A percentile compares a stretch with the other conserved stretches of the same genome.
Conservation (phyloP, 2,888 invertebrate species). For the Congeria kusceri region DNA sequence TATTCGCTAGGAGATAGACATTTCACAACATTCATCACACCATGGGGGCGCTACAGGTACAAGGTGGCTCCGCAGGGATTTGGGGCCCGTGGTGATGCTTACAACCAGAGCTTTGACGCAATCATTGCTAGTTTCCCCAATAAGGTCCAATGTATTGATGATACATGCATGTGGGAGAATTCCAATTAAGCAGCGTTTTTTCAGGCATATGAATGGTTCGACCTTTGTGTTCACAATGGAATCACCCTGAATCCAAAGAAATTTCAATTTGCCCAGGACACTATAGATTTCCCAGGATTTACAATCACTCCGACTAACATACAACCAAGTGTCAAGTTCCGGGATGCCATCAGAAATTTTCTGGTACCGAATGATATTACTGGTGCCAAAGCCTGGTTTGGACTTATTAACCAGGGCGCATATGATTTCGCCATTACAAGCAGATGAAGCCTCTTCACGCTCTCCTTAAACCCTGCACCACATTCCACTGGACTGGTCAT, state of each 20-base stretch:
- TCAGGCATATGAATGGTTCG: slow-evolving; percentile 56
- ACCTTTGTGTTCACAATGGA: slow-evolving; percentile 51
- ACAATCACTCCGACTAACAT: slow-evolving; percentile 54
- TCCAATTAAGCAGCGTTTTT: slow-evolving; percentile 55
- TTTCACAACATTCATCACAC: slow-evolving; percentile 47
- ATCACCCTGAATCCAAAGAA: slow-evolving; percentile 51
- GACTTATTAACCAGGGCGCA: slow-evolving; percentile 65
- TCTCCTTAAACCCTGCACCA: slow-evolving; percentile 42
- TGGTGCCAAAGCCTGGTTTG: slow-evolving; percentile 66
- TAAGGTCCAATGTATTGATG: slow-evolving; percentile 59
- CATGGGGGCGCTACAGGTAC: slow-evolving; percentile 49
- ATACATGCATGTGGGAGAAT: slow-evolving; percentile 57
- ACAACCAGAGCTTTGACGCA: too few relatives aligned
- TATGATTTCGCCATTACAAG: slow-evolving; percentile 60
- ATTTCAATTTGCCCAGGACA: slow-evolving; percentile 47
- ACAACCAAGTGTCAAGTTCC: slow-evolving; percentile 59
- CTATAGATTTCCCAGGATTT: slow-evolving; percentile 54
- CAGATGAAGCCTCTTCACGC: slow-evolving; percentile 55
- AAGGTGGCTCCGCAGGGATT: slow-evolving; percentile 54
- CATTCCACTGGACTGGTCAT: slow-evolving; percentile 52
- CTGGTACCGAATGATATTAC: slow-evolving; percentile 58
- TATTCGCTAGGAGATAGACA: slow-evolving; percentile 49
- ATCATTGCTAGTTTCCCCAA: too few relatives aligned
- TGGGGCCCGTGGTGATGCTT: slow-evolving; percentile 57
- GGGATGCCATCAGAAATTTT: slow-evolving; percentile 61